phyloP scores from a whole-genome alignment of 2,888 invertebrate genomes.

The Ametastegia equiseti region DNA sequence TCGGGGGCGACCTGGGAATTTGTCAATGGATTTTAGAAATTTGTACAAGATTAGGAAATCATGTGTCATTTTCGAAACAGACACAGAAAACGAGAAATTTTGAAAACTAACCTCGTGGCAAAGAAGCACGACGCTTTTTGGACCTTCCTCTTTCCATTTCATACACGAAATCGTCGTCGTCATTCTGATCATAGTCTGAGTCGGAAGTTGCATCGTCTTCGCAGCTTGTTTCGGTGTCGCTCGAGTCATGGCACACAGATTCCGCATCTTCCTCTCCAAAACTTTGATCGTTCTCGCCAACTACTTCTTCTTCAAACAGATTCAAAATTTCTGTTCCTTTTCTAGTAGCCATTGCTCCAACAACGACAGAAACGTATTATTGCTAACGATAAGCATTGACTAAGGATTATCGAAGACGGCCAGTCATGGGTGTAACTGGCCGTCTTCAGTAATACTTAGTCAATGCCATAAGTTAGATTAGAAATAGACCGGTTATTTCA shows the following conservation, averaged over 20 bases:
- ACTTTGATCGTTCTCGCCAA: not conserved
- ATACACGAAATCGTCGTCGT: not conserved
- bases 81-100: not conserved
- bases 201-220: not conserved
- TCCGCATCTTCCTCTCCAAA: not conserved
- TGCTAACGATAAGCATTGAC: not conserved
- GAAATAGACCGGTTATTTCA: too few relatives aligned
- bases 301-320: not conserved
- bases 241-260: not conserved
- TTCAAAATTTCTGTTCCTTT: not conserved
- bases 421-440: too few relatives aligned
- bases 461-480: too few relatives aligned
- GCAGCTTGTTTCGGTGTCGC: not conserved
- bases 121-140: not conserved
- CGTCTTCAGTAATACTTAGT: too few relatives aligned
- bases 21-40: not conserved
- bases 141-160: not conserved
- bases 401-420: too few relatives aligned
- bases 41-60: not conserved
- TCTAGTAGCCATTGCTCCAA: not conserved
- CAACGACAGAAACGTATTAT: not conserved
- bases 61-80: not conserved
- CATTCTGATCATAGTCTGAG: not conserved
- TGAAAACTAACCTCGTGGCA: not conserved
- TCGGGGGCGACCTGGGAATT: not conserved